Conservation (phyloP, 2,113 vertebrate genomes). For the Ceyx melanurus region DNA sequence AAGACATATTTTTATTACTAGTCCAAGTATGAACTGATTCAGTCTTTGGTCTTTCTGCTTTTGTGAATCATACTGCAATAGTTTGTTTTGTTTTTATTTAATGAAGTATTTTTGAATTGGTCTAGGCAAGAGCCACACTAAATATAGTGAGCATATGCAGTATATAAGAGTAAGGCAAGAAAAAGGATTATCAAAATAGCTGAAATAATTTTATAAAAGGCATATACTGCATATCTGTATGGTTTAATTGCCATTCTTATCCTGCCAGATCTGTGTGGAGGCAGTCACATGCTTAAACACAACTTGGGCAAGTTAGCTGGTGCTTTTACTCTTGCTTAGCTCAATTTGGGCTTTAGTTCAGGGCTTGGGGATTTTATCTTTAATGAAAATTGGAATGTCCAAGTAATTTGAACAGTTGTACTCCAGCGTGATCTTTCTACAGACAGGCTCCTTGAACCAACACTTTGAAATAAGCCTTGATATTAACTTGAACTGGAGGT, state of each 20-base stretch:
- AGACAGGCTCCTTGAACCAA: not conserved
- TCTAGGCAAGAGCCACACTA: conserved; percentile 12
- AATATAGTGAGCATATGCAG: conserved; percentile 6
- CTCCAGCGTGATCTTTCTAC: not conserved
- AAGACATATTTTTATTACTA: not conserved
- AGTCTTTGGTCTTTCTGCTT: conserved; percentile 28
- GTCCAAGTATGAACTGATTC: not conserved
- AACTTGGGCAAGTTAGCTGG: not conserved
- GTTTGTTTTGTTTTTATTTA: no score
- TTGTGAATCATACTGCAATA: not conserved
- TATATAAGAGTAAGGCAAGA: not conserved
- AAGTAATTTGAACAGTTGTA: conserved; percentile 39
- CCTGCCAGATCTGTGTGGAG: not conserved
- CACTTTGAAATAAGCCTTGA: not conserved
- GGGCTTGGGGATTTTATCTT: not conserved
- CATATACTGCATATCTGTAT: not conserved
- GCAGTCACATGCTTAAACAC: not conserved
- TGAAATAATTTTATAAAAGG: conserved; percentile 21
- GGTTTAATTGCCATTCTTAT: not conserved
- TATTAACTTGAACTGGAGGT: not conserved
- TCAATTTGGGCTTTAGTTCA: not conserved
- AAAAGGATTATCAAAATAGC: conserved; percentile 24
- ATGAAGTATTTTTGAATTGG: not conserved
- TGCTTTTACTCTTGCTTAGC: not conserved
- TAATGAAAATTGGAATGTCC: conserved; percentile 20